Evolutionary conservation across 92 coral and sea anemone genomes (phyloP), one percentile per base, ranked within the genome.

Genomic region (Muricea muricata): DNA sequence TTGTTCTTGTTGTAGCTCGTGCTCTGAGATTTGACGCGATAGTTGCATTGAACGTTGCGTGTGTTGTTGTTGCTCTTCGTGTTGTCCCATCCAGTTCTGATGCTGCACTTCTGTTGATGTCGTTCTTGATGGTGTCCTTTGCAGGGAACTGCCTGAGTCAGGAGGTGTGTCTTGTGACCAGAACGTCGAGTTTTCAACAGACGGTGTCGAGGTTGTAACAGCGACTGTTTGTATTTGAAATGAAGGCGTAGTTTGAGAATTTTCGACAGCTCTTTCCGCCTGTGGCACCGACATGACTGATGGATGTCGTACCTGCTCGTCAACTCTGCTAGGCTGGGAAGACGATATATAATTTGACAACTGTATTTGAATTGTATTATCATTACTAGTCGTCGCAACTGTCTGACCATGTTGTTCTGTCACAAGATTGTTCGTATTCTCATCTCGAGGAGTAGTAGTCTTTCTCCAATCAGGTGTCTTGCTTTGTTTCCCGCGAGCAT

Each of bases 401-500:
- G 70, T 42, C 57, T 57, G 75, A 34, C 47, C 82, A 32, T 75
- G 87, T 28, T 74, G 69, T 37, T 86, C 86, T 26, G 84, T 15
- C 45, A 76, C 28, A 30, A 30, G 74, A 76, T 79, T 25, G 42
- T 37, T 37, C 20, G 65, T 42, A 54, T 65, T 68, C 47, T 54
- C 79, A 76, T 81, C 81, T 50, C 73, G 75, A 0, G 83, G 6
- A 15, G 66, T 84, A 15, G 66, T 84, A 90, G 67, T 91, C 84
- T 30, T 94, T 94, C 58, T 97, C 99, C 34, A 79, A 46, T 40
- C 86, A 88, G 75, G 93, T 78, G 37, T 88, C 87, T 54, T 95
- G 92, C 68, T 93, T 93, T 32, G 87, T 89, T 87, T 90, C 92
- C 60, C 92, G 94, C 58, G 94, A 89, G 23, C 55, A 11, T 78